Evolutionary conservation across 2,797 vertebrate genomes (phyloP).

Genomic region (Lemur catta): DNA sequence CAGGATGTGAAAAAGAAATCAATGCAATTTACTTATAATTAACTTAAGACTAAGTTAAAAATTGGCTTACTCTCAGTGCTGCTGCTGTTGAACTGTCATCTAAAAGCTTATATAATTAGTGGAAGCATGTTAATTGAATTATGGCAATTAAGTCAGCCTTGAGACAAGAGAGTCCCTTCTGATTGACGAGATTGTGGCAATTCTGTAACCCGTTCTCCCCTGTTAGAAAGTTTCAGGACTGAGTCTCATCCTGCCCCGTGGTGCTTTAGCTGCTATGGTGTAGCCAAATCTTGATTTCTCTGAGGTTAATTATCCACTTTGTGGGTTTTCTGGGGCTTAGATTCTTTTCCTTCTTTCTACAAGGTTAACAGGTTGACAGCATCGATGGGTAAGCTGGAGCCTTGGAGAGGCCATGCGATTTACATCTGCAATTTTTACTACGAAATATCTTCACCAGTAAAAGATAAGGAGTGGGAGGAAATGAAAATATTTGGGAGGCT

Average conservation of each 20-base stretch:
- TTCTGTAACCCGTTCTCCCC: neutral
- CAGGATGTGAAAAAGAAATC: constrained; percentile 54
- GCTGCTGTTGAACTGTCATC: constrained; percentile 62
- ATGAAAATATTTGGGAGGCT: constrained; percentile 29
- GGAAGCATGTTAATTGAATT: constrained; percentile 76
- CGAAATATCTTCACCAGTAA: constrained; percentile 8
- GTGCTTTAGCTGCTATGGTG: neutral
- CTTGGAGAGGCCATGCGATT: neutral
- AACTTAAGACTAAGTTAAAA: constrained; percentile 68
- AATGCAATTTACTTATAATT: constrained; percentile 62
- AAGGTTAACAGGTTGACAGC: neutral
- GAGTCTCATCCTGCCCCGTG: constrained; percentile 32
- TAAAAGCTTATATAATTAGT: constrained; percentile 75
- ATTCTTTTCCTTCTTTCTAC: neutral
- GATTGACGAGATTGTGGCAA: constrained; percentile 23
- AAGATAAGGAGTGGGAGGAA: constrained; percentile 7
- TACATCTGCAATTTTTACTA: constrained; percentile 30
- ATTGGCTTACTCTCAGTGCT: constrained; percentile 47
- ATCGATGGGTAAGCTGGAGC: neutral
- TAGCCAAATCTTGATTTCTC: constrained; percentile 59
- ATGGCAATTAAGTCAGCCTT: constrained; percentile 69
- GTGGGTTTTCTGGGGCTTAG: constrained; percentile 39
- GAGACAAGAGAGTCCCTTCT: constrained; percentile 65
- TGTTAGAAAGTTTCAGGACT: neutral
- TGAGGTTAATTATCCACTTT: constrained; percentile 55